Base-by-base conservation (phyloP, 2,888 invertebrate species). In the Stegana nigrithorax region DNA sequence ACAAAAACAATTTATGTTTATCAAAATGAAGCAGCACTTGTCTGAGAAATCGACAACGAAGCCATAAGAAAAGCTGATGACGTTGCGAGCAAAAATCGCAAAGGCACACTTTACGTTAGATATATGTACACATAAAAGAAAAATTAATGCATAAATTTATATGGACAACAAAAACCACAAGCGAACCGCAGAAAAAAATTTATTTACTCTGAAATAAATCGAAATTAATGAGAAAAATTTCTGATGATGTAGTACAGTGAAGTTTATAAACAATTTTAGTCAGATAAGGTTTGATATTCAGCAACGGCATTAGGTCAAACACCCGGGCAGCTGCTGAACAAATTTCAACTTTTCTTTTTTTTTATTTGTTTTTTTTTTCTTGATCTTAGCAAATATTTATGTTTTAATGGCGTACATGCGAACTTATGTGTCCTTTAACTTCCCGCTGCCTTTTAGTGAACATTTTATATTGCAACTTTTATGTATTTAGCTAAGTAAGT, bases 1-100 rank as follows among this genome's bases (percentile, higher is more conserved):
- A 45, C 19, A 45, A 45, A 45, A 21, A 44, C 8, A 32, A 32
- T 5, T 2, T 12, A 32, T 12, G n/a, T 32, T 2, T 50, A 5
- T 50, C 25, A n/a, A 25, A 26, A 50, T 50, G 26, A 50, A 50
- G 50, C 50, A 50, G n/a, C 50, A 50, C 50, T 50, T 50, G 50
- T 50, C 50, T 50, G 50, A 10, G 39, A 39, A 14, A 10, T 39
- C 17, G n/a, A 14, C 17, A 10, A 39, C 14, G 39, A n/a, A 17
- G 5, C 14, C 14, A 39, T 14, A 39, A 39, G 17, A 39, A 10
- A 39, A 39, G 17, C n/a, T n/a, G n/a, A n/a, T n/a, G 2, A 42
- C 17, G 42, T 14, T 42, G 42, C 42, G 42, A 32, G 12, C 42
- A 42, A 42, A 6, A 14, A n/a, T 6, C 42, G 14, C 39, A 39